Percentiles rank a stretch among this genome's conserved stretches.
These are phyloP conservation scores for Melanocharis versteri DNA, from an alignment of 2,113 vertebrate species.

Conservation along the genomic window DNA sequence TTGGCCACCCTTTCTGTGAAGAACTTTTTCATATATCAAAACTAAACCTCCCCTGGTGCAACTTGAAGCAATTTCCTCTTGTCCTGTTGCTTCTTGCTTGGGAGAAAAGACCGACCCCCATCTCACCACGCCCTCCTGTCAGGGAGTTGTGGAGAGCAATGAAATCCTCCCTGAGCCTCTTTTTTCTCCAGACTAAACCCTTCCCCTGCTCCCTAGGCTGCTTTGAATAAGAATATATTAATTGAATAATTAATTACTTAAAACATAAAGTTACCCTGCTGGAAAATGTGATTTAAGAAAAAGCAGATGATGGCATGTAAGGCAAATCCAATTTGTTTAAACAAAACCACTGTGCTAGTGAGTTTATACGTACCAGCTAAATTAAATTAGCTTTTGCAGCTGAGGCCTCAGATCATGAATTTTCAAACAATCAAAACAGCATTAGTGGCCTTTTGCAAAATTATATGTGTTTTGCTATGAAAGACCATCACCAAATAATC, in stretches of 20 bases:
- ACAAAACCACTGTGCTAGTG: background rate
- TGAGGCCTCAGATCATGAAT: background rate
- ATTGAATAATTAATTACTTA: background rate
- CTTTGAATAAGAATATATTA: background rate
- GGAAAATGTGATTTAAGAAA: background rate
- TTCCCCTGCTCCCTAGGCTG: background rate
- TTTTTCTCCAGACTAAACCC: background rate
- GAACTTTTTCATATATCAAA: background rate
- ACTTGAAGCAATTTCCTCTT: background rate
- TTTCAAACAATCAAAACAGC: background rate
- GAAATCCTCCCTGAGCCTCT: background rate
- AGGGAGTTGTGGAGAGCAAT: background rate
- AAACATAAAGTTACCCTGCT: background rate
- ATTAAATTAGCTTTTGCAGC: background rate
- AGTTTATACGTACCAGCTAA: background rate
- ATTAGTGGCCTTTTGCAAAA: background rate
- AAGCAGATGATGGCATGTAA: background rate
- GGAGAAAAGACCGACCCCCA: too few species aligned
- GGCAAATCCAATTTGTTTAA: background rate
- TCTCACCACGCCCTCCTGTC: background rate
- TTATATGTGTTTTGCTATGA: background rate
- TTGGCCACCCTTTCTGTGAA: background rate
- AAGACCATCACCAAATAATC: background rate
- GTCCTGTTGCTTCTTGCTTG: background rate
- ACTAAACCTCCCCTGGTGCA: too few species aligned